These are phyloP conservation scores for Pedetes capensis DNA, from an alignment of 2,113 vertebrate genomes.

Conservation along the genomic window DNA sequence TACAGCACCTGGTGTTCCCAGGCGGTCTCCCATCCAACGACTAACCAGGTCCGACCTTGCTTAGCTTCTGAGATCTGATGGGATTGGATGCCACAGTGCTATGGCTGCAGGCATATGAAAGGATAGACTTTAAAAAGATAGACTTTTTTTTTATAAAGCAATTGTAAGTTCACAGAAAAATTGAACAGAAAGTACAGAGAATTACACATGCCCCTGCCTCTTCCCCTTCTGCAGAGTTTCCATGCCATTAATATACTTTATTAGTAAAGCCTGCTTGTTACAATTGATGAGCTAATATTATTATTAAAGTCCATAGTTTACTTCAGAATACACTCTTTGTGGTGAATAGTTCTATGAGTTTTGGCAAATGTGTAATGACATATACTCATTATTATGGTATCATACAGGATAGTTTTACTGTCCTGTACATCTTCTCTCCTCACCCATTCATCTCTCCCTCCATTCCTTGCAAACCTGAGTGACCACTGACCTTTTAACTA, in stretches of 20 bases:
- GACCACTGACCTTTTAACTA: neutral
- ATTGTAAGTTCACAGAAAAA: neutral
- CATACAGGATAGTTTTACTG: neutral
- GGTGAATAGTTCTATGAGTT: neutral
- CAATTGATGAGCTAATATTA: neutral
- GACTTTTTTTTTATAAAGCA: neutral
- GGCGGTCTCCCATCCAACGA: too few species aligned
- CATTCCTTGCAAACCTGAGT: accelerated
- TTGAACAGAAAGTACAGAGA: neutral
- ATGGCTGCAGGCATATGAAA: too few species aligned
- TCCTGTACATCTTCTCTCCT: neutral
- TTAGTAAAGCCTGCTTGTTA: neutral
- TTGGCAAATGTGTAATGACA: neutral
- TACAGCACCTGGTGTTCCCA: too few species aligned
- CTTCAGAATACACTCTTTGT: neutral
- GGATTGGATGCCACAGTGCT: too few species aligned
- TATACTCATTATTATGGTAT: neutral
- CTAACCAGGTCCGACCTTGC: too few species aligned
- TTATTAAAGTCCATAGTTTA: neutral
- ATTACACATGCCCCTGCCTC: neutral
- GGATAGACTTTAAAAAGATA: neutral
- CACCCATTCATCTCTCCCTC: neutral
- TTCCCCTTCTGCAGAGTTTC: neutral
- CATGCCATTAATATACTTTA: neutral
- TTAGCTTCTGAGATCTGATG: too few species aligned